Evolutionary conservation across 2,888 invertebrate species (phyloP).

Genomic region (Heterodera filipjevi): DNA sequence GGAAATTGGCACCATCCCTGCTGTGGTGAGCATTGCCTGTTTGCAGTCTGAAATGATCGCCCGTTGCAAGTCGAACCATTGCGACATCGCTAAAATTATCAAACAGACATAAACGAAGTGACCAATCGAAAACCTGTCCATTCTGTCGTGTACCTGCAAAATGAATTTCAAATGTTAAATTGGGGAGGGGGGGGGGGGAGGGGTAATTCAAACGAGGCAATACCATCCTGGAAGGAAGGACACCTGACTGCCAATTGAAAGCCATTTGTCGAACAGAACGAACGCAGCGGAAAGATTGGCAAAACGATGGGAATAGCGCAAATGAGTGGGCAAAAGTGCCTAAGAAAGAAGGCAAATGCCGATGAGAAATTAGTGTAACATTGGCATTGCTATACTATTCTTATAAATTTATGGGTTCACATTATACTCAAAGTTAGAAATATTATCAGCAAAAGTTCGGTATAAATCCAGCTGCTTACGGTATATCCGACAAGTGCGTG

Average conservation of each 20-base stretch:
- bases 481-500: constrained; percentile 45
- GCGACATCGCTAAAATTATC: constrained; percentile 44
- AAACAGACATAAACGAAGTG: not conserved
- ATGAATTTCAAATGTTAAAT: constrained; percentile 1
- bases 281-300: constrained; percentile 52
- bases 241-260: not conserved
- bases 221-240: constrained; percentile 16
- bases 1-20: not conserved
- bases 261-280: constrained; percentile 43
- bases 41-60: constrained; percentile 62
- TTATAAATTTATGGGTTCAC: too few relatives aligned
- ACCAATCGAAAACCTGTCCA: constrained; percentile 45
- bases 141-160: constrained; percentile 64
- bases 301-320: constrained; percentile 58
- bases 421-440: too few relatives aligned
- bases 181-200: too few relatives aligned
- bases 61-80: constrained; percentile 59
- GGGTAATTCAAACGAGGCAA: too few relatives aligned
- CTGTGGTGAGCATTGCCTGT: constrained; percentile 12
- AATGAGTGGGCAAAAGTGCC: constrained; percentile 48
- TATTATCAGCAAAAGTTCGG: too few relatives aligned
- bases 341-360: not conserved
- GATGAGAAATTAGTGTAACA: not conserved
- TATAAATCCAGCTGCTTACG: too few relatives aligned
- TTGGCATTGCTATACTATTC: too few relatives aligned